phyloP scores from a whole-genome alignment of 2,888 invertebrate genomes.

The Candidula unifasciata region DNA sequence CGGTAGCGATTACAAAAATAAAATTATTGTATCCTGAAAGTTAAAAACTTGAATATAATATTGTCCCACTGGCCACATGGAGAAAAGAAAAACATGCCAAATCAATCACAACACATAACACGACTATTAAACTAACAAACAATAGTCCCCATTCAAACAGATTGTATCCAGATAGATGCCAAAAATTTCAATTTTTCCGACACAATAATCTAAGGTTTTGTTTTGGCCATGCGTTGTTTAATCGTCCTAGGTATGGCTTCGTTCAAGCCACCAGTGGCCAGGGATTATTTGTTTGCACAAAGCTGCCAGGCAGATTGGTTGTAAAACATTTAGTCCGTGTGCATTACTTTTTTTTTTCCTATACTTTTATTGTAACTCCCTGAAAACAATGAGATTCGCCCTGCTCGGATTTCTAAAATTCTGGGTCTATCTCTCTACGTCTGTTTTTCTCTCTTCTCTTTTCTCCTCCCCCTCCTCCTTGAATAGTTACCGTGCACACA shows the following conservation, averaged over 20 bases:
- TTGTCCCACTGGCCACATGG: no score
- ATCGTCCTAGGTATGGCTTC: background rate
- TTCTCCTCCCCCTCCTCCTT: background rate
- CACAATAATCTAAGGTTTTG: no score
- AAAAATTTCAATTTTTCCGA: no score
- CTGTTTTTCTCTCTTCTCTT: background rate
- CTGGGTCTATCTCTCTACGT: background rate
- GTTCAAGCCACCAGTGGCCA: background rate
- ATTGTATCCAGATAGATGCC: no score
- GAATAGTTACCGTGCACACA: background rate
- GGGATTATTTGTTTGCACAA: constrained; percentile 21
- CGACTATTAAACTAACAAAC: no score
- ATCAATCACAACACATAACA: no score
- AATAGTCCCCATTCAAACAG: no score
- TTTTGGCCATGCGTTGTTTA: constrained; percentile 13
- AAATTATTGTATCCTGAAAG: no score
- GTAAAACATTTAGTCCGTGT: background rate
- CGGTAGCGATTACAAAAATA: no score
- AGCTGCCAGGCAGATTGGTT: background rate
- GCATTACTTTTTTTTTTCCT: constrained; percentile 14
- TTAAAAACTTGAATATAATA: no score
- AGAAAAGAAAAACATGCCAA: no score
- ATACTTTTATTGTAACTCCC: constrained; percentile 3
- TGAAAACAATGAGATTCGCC: constrained; percentile 4
- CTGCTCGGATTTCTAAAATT: constrained; percentile 10